Percentiles rank a stretch among this genome's conserved stretches.
Evolutionary conservation across 2,113 vertebrate genomes (phyloP).

Genomic region (Meles meles): DNA sequence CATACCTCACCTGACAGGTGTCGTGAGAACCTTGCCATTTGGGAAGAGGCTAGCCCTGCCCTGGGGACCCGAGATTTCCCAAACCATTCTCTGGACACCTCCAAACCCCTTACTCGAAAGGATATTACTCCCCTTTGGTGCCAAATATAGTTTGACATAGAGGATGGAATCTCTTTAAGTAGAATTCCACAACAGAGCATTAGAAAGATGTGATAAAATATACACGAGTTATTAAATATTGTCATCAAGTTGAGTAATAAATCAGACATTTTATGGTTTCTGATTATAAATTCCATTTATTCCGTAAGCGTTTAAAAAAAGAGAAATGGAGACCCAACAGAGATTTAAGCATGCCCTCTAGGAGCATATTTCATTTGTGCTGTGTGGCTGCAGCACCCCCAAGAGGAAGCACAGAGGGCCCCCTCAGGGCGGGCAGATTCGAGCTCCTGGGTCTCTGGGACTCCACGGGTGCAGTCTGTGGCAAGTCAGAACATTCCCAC

Average conservation of each 20-base stretch:
- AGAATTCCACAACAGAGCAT: constrained; percentile 78
- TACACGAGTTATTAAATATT: constrained; percentile 80
- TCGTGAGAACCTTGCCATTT: background rate
- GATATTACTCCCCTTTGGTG: constrained; percentile 7
- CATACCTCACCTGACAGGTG: rapidly evolving
- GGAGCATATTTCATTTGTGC: constrained; percentile 63
- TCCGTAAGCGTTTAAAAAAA: constrained; percentile 78
- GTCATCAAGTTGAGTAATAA: constrained; percentile 80
- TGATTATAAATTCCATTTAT: constrained; percentile 82
- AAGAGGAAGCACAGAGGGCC: background rate
- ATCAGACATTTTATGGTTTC: constrained; percentile 81
- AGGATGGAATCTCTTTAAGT: constrained; percentile 65
- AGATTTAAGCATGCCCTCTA: constrained; percentile 69
- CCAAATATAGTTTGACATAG: constrained; percentile 66
- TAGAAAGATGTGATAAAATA: constrained; percentile 78
- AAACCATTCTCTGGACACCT: background rate
- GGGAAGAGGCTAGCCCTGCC: background rate
- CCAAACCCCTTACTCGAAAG: background rate
- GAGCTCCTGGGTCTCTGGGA: background rate
- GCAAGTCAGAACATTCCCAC: background rate
- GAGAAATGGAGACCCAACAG: constrained; percentile 72
- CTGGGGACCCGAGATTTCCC: background rate
- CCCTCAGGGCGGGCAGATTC: background rate
- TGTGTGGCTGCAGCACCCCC: background rate
- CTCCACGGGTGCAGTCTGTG: rapidly evolving